A percentile compares a stretch with the other conserved stretches of the same genome.
Conservation (phyloP, 2,113 vertebrate species). For the Micronisus gabar region DNA sequence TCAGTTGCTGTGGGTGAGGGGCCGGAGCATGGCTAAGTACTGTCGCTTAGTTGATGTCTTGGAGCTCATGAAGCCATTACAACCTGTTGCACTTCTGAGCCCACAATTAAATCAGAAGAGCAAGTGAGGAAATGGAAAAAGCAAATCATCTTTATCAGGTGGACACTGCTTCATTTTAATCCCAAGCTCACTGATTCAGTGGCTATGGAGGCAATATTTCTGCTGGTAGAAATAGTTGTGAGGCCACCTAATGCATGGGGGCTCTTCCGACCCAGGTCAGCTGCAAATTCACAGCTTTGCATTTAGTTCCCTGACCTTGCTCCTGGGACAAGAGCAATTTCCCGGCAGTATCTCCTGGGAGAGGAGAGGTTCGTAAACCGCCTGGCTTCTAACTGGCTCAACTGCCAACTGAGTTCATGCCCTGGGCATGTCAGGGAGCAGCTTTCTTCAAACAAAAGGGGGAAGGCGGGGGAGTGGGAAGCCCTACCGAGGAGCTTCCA, state of each 20-base stretch:
- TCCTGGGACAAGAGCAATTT: not conserved
- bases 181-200: not conserved
- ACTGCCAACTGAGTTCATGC: not conserved
- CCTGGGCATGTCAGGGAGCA: not conserved
- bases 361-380: fast-evolving
- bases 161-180: not conserved
- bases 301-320: not conserved
- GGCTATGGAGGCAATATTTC: not conserved
- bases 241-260: not conserved
- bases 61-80: not conserved
- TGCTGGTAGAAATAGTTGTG: not conserved
- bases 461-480: not conserved
- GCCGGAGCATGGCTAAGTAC: not conserved
- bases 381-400: not conserved
- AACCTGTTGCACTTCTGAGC: not conserved
- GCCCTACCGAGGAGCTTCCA: not conserved
- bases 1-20: not conserved
- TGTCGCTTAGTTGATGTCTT: not conserved
- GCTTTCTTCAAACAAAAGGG: not conserved
- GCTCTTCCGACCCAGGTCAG: not conserved
- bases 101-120: not conserved
- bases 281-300: not conserved
- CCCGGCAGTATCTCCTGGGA: not conserved
- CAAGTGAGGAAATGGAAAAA: not conserved
- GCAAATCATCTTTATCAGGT: not conserved